Conservation (phyloP, 2,797 vertebrate genomes). For the Nothura maculosa region DNA sequence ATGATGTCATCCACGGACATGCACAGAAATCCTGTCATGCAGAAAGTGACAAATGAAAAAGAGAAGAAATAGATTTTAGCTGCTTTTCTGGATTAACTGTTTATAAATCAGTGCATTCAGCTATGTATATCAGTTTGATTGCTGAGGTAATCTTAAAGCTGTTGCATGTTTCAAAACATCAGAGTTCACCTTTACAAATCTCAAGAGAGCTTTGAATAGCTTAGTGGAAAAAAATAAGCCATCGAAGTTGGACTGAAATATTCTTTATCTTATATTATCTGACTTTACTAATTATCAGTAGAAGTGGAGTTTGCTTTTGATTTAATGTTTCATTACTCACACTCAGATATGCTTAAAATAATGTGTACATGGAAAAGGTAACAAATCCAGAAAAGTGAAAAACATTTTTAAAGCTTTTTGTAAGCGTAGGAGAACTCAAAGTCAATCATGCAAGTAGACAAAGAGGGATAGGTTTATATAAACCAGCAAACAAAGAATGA, state of each 20-base stretch:
- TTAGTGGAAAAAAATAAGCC: background rate
- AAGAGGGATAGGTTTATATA: background rate
- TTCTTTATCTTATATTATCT: constrained; percentile 42
- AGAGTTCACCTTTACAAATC: background rate
- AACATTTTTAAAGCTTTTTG: constrained; percentile 18
- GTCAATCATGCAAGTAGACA: background rate
- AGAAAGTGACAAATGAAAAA: background rate
- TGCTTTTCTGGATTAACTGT: background rate
- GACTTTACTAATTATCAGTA: constrained; percentile 15
- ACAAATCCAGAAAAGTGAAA: constrained; percentile 17
- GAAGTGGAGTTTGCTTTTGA: constrained; percentile 34
- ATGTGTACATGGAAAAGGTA: background rate
- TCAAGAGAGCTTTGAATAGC: background rate
- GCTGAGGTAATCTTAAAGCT: background rate
- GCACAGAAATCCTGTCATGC: background rate
- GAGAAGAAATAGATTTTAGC: background rate
- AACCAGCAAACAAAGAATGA: constrained; percentile 25
- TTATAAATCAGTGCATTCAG: background rate
- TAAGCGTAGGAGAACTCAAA: background rate
- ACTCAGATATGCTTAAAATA: background rate
- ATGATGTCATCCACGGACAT: background rate
- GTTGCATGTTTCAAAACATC: background rate
- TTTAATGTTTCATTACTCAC: constrained; percentile 14
- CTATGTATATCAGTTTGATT: background rate
- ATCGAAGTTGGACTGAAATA: background rate